Evolutionary conservation across 2,113 vertebrate genomes (phyloP), one percentile per base, ranked within the genome.

Genomic region (Poecile atricapillus): DNA sequence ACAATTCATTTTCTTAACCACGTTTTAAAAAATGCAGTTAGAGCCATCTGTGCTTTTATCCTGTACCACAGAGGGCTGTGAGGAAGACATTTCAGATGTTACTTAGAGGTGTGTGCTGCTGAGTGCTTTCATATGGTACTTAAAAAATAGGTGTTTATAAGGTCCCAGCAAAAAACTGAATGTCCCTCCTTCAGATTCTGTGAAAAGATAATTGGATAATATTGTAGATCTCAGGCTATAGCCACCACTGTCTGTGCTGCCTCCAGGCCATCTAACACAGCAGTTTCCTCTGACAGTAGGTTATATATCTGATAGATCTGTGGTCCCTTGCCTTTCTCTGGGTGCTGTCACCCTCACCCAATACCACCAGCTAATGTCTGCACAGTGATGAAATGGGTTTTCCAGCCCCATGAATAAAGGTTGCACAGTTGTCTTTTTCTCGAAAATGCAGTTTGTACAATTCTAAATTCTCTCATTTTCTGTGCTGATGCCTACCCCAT

Each of bases 161-260:
- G 31, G 44, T 83, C 30, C 53, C 11, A 10, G 52, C 1, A 43
- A 84, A 79, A 63, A 59, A 74, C 33, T 77, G 71, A 69, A 41
- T 52, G 67, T 94, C 63, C 53, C 33, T 91, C 47, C 59, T 83
- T 67, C 55, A 78, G 39, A 41, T 81, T 70, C 87, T 93, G 82
- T 89, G 78, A 74, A 94, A 89, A 95, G 74, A 60, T 83, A 89
- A 96, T 95, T 87, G 77, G 92, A 22, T 67, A 50, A 47, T 49
- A 55, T 25, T 6, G 2, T 27, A 70, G 47, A 28, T 58, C 43
- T 95, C 63, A 21, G 68, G 39, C 44, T 94, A 39, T 23, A 62
- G 44, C 35, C 74, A 69, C 2, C 1, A 47, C 70, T 69, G 31
- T 60, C 78, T 33, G 10, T 0, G 0, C 55, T 90, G 71, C 50